These are phyloP conservation scores for Patella depressa DNA, from an alignment of 2,888 invertebrate species.

Conservation along the genomic window DNA sequence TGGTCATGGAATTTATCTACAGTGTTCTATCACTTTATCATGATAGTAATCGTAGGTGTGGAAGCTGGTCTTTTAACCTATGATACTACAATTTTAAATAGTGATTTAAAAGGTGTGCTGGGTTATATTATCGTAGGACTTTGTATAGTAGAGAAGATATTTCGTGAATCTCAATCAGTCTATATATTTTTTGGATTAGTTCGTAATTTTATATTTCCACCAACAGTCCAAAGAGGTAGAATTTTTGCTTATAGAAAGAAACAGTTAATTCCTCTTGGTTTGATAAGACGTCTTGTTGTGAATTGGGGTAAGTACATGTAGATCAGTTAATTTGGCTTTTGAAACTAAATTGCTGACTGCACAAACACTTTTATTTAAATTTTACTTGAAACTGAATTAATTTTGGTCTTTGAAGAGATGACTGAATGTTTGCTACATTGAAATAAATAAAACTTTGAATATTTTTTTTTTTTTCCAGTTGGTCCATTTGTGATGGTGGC, in stretches of 20 bases:
- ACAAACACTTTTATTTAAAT: too few species aligned
- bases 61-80: slow-evolving; percentile 53
- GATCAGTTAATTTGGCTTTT: too few species aligned
- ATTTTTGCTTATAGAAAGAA: slow-evolving; percentile 46
- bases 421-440: too few species aligned
- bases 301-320: slow-evolving; percentile 57
- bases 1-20: slow-evolving; percentile 62
- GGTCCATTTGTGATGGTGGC: slow-evolving; percentile 60
- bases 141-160: slow-evolving; percentile 59
- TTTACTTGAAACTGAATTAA: too few species aligned
- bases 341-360: too few species aligned
- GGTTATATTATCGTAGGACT: slow-evolving; percentile 62
- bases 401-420: too few species aligned
- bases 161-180: slow-evolving; percentile 61
- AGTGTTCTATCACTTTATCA: slow-evolving; percentile 57
- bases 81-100: slow-evolving; percentile 40
- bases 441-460: slow-evolving; percentile 4
- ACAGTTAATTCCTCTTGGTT: slow-evolving; percentile 50
- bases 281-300: slow-evolving; percentile 53
- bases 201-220: slow-evolving; percentile 61
- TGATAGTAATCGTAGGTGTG: slow-evolving; percentile 53
- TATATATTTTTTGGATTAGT: slow-evolving; percentile 60
- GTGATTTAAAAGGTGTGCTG: slow-evolving; percentile 43
- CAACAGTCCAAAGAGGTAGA: slow-evolving; percentile 38
- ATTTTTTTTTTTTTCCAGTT: slow-evolving; percentile 44